Evolutionary conservation across 2,888 invertebrate species (phyloP), one percentile per base, ranked within the genome.

Genomic region (Lamproptera curius): DNA sequence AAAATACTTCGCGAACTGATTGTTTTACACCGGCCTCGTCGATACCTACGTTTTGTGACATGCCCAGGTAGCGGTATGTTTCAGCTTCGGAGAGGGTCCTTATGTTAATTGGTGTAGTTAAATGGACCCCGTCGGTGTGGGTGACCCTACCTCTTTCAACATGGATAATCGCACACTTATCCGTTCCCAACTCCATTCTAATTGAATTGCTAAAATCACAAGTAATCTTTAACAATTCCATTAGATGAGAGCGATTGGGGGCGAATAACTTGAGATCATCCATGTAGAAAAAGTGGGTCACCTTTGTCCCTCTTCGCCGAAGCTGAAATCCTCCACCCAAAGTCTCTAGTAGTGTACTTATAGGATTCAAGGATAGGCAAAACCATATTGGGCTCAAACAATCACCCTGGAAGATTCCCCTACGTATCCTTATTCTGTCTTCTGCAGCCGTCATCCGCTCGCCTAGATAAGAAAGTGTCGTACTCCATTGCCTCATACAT

Each of bases 31-130:
- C 37, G 31, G 2, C 40, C 41, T 26, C 35, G 35, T 35, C n/a
- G 20, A 47, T 31, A 40, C 46, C 23, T 8, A 42, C 1, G 23
- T 43, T 31, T 17, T 46, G 43, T 43, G 40, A 47, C 26, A 43
- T 16, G 33, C 41, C 31, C 38, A 45, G 38, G 26, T 38, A 45
- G 17, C 31, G 33, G 39, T 38, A 39, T 45, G 36, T 28, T 36
- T 44, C 37, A 44, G 15, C 33, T 20, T 39, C 39, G 17, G 39
- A 33, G 38, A 45, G 33, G 33, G 45, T 31, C n/a, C 11, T 31
- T 31, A 31, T 31, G 31, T 31, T 31, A 11, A 31, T 13, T n/a
- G 31, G 31, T 13, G 6, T 31, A n/a, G 31, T 1, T 2, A 11
- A n/a, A 11, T 31, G 11, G 5, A 31, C 6, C 11, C 31, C 31